Percentiles rank a stretch among this genome's conserved stretches.
phyloP scores from a whole-genome alignment of 2,888 invertebrate species.

The Teleogryllus oceanicus region DNA sequence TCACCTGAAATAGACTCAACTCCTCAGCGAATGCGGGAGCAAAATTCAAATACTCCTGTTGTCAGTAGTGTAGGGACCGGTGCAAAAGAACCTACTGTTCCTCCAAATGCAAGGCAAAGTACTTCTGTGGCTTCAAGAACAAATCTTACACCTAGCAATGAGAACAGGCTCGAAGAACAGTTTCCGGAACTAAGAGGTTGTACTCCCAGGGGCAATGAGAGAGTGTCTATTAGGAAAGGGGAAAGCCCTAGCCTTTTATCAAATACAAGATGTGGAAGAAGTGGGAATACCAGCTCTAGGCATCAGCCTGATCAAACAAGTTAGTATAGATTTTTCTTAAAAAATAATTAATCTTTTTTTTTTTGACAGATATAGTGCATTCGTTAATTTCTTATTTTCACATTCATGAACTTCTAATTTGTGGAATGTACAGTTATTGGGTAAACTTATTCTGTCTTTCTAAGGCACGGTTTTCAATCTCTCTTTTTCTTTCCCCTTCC shows the following conservation, averaged over 20 bases:
- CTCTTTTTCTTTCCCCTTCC: no score
- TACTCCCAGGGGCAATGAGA: background rate
- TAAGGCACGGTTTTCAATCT: no score
- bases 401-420: no score
- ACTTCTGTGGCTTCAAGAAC: background rate
- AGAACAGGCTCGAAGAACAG: background rate
- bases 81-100: background rate
- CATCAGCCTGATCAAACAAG: no score
- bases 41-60: background rate
- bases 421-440: no score
- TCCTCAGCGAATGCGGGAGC: background rate
- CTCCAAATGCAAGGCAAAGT: background rate
- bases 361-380: no score
- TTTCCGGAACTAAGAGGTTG: background rate
- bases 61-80: background rate
- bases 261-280: background rate
- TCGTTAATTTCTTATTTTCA: no score
- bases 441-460: no score
- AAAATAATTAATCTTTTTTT: no score
- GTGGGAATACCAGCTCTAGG: no score
- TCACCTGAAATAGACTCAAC: slow-evolving; percentile 48
- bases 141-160: background rate
- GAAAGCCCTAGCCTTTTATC: background rate
- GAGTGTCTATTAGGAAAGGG: background rate
- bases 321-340: no score